Evolutionary conservation across 2,888 invertebrate species (phyloP).

Genomic region (Mantis religiosa): DNA sequence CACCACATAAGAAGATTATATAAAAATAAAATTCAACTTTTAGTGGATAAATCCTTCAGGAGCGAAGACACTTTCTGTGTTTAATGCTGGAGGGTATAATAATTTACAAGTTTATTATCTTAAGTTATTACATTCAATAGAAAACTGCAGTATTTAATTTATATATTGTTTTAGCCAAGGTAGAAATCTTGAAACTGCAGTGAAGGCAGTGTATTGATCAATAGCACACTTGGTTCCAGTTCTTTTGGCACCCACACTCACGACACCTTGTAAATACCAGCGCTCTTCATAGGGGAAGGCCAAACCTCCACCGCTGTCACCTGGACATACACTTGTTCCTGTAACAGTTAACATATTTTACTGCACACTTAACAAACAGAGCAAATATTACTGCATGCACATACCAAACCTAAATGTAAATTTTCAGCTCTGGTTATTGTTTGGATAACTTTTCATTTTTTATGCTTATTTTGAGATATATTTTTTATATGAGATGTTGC

Average conservation of each 20-base stretch:
- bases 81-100: too few species aligned
- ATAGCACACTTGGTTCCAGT: slow-evolving; percentile 18
- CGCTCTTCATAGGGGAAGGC: slow-evolving; percentile 31
- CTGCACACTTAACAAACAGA: not conserved
- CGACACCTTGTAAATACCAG: slow-evolving; percentile 37
- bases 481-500: not conserved
- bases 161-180: not conserved
- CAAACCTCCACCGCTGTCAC: slow-evolving; percentile 37
- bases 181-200: slow-evolving; percentile 23
- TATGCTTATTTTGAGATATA: too few species aligned
- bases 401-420: not conserved
- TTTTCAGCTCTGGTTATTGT: not conserved
- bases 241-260: slow-evolving; percentile 31
- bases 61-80: too few species aligned
- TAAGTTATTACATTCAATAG: too few species aligned
- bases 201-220: slow-evolving; percentile 22
- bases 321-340: slow-evolving; percentile 37
- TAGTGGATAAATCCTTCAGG: too few species aligned
- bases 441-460: not conserved
- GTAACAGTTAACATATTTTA: not conserved
- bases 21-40: too few species aligned
- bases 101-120: too few species aligned
- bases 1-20: too few species aligned
- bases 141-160: not conserved
- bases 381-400: not conserved